Conservation (phyloP, 2,888 invertebrate species). For the Apoda limacodes region DNA sequence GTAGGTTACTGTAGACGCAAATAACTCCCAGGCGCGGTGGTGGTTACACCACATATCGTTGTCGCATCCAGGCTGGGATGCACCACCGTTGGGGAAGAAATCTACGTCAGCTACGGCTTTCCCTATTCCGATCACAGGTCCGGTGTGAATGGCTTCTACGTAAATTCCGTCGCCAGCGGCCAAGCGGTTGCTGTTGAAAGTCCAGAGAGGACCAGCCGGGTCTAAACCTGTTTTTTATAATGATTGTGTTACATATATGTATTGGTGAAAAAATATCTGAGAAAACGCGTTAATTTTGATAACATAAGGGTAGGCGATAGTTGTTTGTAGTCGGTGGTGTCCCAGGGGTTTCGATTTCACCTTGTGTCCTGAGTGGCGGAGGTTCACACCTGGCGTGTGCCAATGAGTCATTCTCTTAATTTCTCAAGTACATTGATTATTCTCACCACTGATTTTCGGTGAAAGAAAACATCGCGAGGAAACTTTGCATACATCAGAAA, state of each 20-base stretch:
- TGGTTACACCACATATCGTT: slow-evolving; percentile 40
- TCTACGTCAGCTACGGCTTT: too few relatives aligned
- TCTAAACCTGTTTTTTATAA: slow-evolving; percentile 36
- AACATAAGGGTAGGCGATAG: slow-evolving; percentile 7
- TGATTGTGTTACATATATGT: not conserved
- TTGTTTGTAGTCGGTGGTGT: slow-evolving; percentile 1
- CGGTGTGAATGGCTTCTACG: slow-evolving; percentile 55
- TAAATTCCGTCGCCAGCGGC: slow-evolving; percentile 38
- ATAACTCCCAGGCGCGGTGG: slow-evolving; percentile 42
- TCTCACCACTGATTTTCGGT: too few relatives aligned
- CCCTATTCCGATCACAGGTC: slow-evolving; percentile 56
- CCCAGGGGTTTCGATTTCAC: too few relatives aligned
- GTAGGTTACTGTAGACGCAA: slow-evolving; percentile 35
- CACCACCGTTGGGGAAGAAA: slow-evolving; percentile 69
- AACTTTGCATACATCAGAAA: slow-evolving; percentile 3
- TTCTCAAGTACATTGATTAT: too few relatives aligned
- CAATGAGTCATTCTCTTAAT: too few relatives aligned
- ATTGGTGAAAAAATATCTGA: not conserved
- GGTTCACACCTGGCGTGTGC: too few relatives aligned
- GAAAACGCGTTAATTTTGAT: not conserved
- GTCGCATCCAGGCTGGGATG: slow-evolving; percentile 41
- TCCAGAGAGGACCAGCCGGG: slow-evolving; percentile 46
- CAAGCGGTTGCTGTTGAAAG: slow-evolving; percentile 25
- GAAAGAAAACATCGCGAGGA: too few relatives aligned
- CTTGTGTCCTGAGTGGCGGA: too few relatives aligned